These are phyloP conservation scores for Sycophila sp. DNA, from an alignment of 1,140 invertebrate species.

Conservation along the genomic window DNA sequence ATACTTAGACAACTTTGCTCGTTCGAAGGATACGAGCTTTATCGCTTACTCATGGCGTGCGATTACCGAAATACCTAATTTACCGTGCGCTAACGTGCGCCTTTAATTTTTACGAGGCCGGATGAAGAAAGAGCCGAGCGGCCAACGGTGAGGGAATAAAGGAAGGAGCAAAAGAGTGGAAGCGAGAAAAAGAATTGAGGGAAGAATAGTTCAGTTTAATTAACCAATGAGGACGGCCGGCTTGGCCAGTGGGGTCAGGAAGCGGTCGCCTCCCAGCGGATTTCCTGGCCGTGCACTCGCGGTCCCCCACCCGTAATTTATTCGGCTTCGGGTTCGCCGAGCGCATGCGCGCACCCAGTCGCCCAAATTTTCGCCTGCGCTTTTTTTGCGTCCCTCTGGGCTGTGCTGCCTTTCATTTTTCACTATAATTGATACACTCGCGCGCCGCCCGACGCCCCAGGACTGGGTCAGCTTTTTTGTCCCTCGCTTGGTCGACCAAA, in stretches of 20 bases:
- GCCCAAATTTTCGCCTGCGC: conserved; percentile 7
- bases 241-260: conserved; percentile 20
- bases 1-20: too few relatives aligned
- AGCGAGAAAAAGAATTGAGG: too few relatives aligned
- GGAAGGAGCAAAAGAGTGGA: neutral
- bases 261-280: conserved; percentile 17
- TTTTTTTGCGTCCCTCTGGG: neutral
- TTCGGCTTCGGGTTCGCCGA: conserved; percentile 12
- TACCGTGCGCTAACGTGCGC: neutral
- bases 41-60: too few relatives aligned
- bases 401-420: conserved; percentile 10
- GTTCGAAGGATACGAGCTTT: too few relatives aligned
- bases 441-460: neutral
- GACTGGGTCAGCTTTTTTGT: too few relatives aligned
- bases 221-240: conserved; percentile 20
- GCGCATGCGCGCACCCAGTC: neutral
- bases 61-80: neutral
- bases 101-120: neutral
- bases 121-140: neutral
- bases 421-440: neutral
- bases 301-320: conserved; percentile 32
- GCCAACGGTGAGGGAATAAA: neutral
- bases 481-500: too few relatives aligned
- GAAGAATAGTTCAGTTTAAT: conserved; percentile 16
- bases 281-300: conserved; percentile 12